phyloP scores from a whole-genome alignment of 2,888 invertebrate species.

The Monoplex corrugatus region DNA sequence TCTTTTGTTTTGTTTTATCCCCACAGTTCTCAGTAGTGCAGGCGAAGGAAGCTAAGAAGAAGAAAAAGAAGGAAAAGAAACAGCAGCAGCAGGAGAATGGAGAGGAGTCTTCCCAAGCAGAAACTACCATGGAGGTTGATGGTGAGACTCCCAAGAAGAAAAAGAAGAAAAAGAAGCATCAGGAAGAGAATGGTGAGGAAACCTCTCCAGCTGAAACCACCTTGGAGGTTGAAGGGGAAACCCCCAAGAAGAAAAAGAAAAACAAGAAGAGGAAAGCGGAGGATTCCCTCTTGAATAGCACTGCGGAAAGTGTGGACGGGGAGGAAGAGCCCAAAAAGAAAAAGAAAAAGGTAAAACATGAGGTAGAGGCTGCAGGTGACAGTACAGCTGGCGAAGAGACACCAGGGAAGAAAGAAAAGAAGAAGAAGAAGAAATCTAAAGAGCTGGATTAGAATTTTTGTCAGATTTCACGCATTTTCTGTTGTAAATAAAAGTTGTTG shows the following conservation, averaged over 20 bases:
- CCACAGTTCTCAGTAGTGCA: conserved; percentile 57
- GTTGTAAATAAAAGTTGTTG: too few species aligned
- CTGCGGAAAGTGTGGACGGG: neutral
- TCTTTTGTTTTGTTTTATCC: neutral
- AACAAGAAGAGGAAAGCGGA: conserved; percentile 53
- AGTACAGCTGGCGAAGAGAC: conserved; percentile 53
- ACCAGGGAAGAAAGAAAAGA: conserved; percentile 62
- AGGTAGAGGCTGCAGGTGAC: conserved; percentile 40
- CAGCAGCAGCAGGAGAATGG: conserved; percentile 49
- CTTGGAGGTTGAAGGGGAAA: conserved; percentile 59
- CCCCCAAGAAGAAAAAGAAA: conserved; percentile 73
- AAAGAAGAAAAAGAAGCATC: conserved; percentile 55
- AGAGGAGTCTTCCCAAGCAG: conserved; percentile 7
- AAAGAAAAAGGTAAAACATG: conserved; percentile 48
- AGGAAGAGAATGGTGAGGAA: conserved; percentile 61
- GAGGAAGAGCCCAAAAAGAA: conserved; percentile 48
- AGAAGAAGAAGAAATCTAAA: conserved; percentile 69
- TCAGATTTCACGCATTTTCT: too few species aligned
- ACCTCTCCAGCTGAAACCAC: conserved; percentile 47
- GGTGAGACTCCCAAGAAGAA: conserved; percentile 63
- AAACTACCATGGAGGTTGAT: conserved; percentile 59
- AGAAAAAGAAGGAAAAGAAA: conserved; percentile 63
- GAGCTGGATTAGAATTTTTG: too few species aligned
- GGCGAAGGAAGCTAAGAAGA: conserved; percentile 65
- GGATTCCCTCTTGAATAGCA: neutral